phyloP scores from a whole-genome alignment of 1,140 invertebrate species.

The Amyelois transitella region DNA sequence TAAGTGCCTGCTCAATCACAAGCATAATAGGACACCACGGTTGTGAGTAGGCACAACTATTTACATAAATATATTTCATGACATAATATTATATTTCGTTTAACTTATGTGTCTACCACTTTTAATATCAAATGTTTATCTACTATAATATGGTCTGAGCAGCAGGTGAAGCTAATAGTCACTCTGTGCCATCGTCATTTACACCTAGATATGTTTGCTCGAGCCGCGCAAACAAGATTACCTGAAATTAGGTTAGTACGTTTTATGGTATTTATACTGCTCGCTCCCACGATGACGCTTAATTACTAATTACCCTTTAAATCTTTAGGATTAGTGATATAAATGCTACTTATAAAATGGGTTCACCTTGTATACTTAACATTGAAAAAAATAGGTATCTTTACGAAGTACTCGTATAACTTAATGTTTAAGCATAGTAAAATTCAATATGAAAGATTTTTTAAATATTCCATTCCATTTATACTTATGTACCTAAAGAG shows the following conservation, averaged over 20 bases:
- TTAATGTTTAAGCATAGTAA: background rate
- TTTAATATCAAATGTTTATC: background rate
- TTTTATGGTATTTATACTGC: constrained; percentile 49
- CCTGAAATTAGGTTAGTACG: constrained; percentile 60
- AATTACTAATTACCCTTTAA: constrained; percentile 15
- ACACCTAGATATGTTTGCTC: constrained; percentile 50
- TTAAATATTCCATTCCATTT: background rate
- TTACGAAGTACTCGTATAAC: background rate
- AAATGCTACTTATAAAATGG: background rate
- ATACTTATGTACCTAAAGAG: background rate
- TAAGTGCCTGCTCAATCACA: no score
- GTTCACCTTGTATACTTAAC: no score
- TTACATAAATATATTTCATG: no score
- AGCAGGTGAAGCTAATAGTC: background rate
- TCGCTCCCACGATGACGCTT: constrained; percentile 6
- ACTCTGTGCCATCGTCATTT: constrained; percentile 42
- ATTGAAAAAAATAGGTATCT: no score
- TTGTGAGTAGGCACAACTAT: no score
- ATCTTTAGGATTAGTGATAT: background rate
- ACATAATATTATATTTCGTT: no score
- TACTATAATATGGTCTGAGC: background rate
- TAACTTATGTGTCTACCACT: no score
- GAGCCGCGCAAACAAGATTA: constrained; percentile 59
- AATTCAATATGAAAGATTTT: background rate
- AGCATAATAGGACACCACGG: no score